These are phyloP conservation scores for Brachionus plicatilis DNA, from an alignment of 1,140 invertebrate species.

Conservation along the genomic window DNA sequence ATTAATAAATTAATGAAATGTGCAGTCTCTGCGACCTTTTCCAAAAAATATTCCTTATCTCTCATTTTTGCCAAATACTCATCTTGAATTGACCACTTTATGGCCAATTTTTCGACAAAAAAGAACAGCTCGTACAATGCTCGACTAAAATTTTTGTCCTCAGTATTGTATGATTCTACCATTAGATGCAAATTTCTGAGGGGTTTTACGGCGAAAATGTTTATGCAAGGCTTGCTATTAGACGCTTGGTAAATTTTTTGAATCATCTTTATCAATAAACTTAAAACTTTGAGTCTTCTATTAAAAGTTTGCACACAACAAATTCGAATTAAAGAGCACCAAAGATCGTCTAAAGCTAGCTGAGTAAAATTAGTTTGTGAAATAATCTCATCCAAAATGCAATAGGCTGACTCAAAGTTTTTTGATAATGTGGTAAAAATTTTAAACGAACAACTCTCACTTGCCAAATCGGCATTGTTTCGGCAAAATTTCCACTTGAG, in stretches of 20 bases:
- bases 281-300: constrained; percentile 18
- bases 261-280: constrained; percentile 16
- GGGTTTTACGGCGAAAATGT: not conserved
- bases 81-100: constrained; percentile 9
- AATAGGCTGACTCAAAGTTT: constrained; percentile 20
- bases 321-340: not conserved
- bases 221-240: not conserved
- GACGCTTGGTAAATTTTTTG: not conserved
- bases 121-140: constrained; percentile 37
- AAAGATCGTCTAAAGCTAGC: not conserved
- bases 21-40: not conserved
- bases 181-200: constrained; percentile 24
- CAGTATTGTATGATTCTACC: not conserved
- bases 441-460: not conserved
- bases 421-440: not conserved
- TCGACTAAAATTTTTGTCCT: not conserved
- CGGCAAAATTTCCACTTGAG: constrained; percentile 33
- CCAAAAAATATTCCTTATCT: not conserved
- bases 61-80: constrained; percentile 10
- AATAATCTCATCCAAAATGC: constrained; percentile 11
- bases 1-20: constrained; percentile 10
- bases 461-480: not conserved
- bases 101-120: constrained; percentile 18
- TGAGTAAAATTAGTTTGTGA: not conserved
- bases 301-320: constrained; percentile 10